These are phyloP conservation scores for Heliconius hewitsoni DNA, from an alignment of 1,140 invertebrate genomes.

Conservation along the genomic window DNA sequence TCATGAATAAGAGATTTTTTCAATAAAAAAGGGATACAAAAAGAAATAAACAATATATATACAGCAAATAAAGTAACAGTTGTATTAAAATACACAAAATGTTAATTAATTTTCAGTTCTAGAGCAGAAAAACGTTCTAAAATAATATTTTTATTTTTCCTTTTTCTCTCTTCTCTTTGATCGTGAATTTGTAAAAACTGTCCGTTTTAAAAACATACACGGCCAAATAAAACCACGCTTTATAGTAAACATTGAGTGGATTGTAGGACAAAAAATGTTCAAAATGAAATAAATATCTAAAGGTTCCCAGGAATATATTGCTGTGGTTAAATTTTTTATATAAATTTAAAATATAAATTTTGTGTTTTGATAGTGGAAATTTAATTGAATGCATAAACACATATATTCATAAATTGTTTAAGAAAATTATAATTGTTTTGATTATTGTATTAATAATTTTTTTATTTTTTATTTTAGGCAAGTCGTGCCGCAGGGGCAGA, in stretches of 20 bases:
- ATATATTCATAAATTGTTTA: too few relatives aligned
- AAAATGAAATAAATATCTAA: not conserved
- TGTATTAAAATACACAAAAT: slow-evolving; percentile 15
- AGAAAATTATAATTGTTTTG: too few relatives aligned
- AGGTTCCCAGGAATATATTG: not conserved
- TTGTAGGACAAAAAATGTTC: not conserved
- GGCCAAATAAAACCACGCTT: not conserved
- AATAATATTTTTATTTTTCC: slow-evolving; percentile 18
- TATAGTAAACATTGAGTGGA: not conserved
- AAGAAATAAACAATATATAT: too few relatives aligned
- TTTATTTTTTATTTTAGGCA: too few relatives aligned
- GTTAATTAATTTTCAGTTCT: slow-evolving; percentile 16
- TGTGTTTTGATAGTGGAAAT: too few relatives aligned
- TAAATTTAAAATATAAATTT: too few relatives aligned
- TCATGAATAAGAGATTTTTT: too few relatives aligned
- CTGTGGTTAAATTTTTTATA: too few relatives aligned
- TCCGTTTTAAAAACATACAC: slow-evolving; percentile 7
- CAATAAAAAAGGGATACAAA: too few relatives aligned
- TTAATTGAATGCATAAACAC: too few relatives aligned
- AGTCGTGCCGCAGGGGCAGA: too few relatives aligned
- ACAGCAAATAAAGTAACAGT: not conserved
- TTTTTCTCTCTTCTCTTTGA: slow-evolving; percentile 6
- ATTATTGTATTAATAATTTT: too few relatives aligned
- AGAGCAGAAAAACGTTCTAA: slow-evolving; percentile 8
- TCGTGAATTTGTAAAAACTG: slow-evolving; percentile 16